phyloP scores from a whole-genome alignment of 2,888 invertebrate species.

The Tenthredo notha region DNA sequence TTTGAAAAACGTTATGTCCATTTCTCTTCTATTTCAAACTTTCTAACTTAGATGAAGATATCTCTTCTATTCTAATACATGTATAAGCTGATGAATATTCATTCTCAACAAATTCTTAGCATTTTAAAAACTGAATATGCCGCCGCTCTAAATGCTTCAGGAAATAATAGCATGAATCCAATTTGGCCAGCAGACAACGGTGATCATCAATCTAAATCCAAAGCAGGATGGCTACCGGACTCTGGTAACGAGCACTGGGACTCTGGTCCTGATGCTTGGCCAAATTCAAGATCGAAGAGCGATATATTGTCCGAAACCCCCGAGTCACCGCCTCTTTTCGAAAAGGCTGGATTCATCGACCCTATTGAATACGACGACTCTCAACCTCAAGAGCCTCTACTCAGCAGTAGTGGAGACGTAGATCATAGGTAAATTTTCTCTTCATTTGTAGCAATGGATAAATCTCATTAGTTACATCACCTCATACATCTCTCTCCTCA shows the following conservation, averaged over 20 bases:
- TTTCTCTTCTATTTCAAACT: not conserved
- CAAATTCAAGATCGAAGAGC: conserved; percentile 65
- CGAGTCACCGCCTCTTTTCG: conserved; percentile 84
- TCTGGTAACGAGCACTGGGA: conserved; percentile 74
- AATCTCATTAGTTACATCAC: not conserved
- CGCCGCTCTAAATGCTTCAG: conserved; percentile 58
- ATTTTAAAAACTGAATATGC: conserved; percentile 19
- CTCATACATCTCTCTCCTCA: not conserved
- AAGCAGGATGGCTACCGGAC: conserved; percentile 72
- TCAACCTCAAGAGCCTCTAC: conserved; percentile 73
- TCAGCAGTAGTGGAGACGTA: conserved; percentile 74
- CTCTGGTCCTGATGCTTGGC: conserved; percentile 71
- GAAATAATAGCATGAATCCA: conserved; percentile 72
- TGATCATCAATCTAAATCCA: conserved; percentile 68
- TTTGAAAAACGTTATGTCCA: not conserved
- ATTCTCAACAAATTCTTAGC: not conserved
- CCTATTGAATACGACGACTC: conserved; percentile 84
- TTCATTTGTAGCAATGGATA: not conserved
- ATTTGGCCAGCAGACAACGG: conserved; percentile 67
- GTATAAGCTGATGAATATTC: not conserved
- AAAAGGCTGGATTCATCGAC: conserved; percentile 81
- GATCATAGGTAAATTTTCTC: conserved; percentile 72
- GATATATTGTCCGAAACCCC: conserved; percentile 80
- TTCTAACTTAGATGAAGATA: not conserved
- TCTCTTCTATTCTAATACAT: not conserved